Percentiles rank a stretch among this genome's conserved stretches.
Conservation (phyloP, 2,797 vertebrate species). For the Siniperca undulata region DNA sequence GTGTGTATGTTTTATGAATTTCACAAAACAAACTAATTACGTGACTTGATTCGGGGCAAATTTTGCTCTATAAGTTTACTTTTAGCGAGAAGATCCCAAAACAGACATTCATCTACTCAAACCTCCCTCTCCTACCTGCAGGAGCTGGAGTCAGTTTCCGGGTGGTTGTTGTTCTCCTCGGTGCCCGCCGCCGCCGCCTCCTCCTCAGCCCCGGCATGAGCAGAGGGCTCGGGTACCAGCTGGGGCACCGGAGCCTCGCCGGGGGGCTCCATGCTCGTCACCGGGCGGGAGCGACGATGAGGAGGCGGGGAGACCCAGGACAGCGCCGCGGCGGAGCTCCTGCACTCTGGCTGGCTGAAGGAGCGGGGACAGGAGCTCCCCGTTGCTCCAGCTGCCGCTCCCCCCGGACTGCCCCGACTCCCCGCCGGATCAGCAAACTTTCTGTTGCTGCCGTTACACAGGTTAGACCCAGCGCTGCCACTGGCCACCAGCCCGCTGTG, state of each 20-base stretch:
- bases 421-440: conserved; percentile 92
- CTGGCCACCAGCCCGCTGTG: conserved; percentile 74
- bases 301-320: conserved; percentile 91
- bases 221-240: conserved; percentile 76
- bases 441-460: conserved; percentile 79
- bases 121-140: conserved; percentile 88
- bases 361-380: conserved; percentile 86
- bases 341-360: conserved; percentile 92
- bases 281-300: conserved; percentile 82
- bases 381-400: conserved; percentile 67
- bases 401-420: conserved; percentile 84
- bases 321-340: conserved; percentile 87
- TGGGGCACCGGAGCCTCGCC: conserved; percentile 81
- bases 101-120: not conserved
- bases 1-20: not conserved
- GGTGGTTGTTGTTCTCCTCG: conserved; percentile 89
- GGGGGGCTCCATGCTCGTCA: conserved; percentile 85
- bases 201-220: conserved; percentile 78
- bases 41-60: not conserved
- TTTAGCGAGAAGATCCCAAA: conserved; percentile 8
- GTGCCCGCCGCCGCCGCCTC: conserved; percentile 84
- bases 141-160: conserved; percentile 93
- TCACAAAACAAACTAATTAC: not conserved
- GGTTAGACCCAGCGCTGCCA: conserved; percentile 78
- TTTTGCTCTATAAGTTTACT: conserved; percentile 6